Base-by-base conservation (phyloP, 2,797 vertebrate genomes). In the Thalassophryne amazonica region DNA sequence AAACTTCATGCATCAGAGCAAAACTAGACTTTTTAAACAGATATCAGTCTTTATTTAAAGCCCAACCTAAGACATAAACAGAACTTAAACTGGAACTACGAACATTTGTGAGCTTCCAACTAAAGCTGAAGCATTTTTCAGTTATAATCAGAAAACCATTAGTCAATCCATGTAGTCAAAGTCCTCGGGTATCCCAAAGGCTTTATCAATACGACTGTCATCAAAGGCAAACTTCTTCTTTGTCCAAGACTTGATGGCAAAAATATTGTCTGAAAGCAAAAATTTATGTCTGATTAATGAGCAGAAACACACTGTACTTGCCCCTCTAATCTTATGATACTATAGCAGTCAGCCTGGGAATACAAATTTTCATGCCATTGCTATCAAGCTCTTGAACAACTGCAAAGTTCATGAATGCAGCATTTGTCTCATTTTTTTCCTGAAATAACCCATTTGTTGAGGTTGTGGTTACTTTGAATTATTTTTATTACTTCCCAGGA, bases 231-330 rank as follows among this genome's bases (percentile, higher is more conserved):
- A 99, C 82, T 96, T 99, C 83, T 91, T 94, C 84, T 97, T 98
- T 49, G 96, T 95, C 97, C 97, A 99, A n/a, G 94, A 97, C 86
- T 96, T 99, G 75, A 98, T 91, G 40, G 95, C 87, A 71, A 98
- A 99, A 75, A 99, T 87, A 52, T 99, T 99, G 86, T 99, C 97
- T 99, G 60, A 36, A 73, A 73, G 62, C 4, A 63, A 8, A 53
- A 60, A 58, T 13, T 0, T 20, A 41, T 6, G 13, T 33, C 33
- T 6, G 15, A 20, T 50, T 16, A 25, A 39, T 32, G 15, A 27
- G 8, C 1, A 7, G 3, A 30, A 47, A 32, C 25, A 54, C 4
- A 7, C 14, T 0, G 1, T 18, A 29, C 4, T 16, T 6, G 9
- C 14, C 11, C n/a, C 8, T 5, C 4, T 8, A 16, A 11, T 32